phyloP scores from a whole-genome alignment of 2,113 vertebrate genomes.

The Trematomus loennbergii region DNA sequence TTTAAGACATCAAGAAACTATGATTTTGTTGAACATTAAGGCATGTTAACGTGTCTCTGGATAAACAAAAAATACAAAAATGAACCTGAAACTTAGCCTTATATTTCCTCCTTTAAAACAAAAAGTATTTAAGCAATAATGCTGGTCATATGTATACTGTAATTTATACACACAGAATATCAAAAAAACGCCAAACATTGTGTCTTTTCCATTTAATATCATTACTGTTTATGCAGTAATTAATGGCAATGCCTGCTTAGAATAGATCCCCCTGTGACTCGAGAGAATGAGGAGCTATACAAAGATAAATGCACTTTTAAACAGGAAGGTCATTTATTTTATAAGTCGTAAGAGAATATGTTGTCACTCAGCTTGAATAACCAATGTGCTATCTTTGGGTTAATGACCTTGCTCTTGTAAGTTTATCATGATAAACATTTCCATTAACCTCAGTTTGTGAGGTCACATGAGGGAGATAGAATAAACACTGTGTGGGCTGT shows the following conservation, averaged over 20 bases:
- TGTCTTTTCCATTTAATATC: not conserved
- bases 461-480: constrained; percentile 7
- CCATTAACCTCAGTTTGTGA: constrained; percentile 47
- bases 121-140: too few species aligned
- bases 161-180: too few species aligned
- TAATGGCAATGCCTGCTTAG: not conserved
- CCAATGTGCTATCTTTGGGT: constrained; percentile 22
- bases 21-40: too few species aligned
- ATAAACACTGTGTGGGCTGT: constrained; percentile 13
- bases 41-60: too few species aligned
- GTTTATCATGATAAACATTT: constrained; percentile 61
- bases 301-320: not conserved
- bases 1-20: too few species aligned
- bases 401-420: constrained; percentile 35
- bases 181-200: too few species aligned
- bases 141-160: too few species aligned
- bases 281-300: not conserved
- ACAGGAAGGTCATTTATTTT: not conserved
- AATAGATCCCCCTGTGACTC: not conserved
- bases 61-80: too few species aligned
- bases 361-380: not conserved
- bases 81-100: too few species aligned
- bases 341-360: constrained; percentile 4
- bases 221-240: not conserved
- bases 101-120: too few species aligned